These are phyloP conservation scores for Conus betulinus DNA, from an alignment of 1,140 invertebrate genomes.

Conservation along the genomic window DNA sequence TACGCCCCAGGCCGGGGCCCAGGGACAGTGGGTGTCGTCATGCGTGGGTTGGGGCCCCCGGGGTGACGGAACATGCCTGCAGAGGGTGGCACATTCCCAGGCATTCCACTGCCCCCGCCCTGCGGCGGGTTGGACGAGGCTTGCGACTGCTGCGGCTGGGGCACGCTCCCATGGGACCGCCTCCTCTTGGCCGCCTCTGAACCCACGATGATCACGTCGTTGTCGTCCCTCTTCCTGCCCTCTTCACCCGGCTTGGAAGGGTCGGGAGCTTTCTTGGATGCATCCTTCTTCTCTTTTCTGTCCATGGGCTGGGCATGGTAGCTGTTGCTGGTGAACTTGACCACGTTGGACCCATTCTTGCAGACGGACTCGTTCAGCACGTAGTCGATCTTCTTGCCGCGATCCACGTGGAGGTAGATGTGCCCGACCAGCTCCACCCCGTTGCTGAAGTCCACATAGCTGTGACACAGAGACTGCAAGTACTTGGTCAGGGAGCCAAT, in stretches of 20 bases:
- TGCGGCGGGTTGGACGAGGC: neutral
- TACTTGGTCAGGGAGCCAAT: constrained; percentile 46
- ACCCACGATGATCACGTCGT: constrained; percentile 36
- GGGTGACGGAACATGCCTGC: constrained; percentile 23
- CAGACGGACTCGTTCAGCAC: constrained; percentile 50
- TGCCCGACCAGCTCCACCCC: constrained; percentile 47
- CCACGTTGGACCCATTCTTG: constrained; percentile 44
- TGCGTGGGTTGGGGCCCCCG: constrained; percentile 18
- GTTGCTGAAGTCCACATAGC: constrained; percentile 46
- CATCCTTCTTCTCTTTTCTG: constrained; percentile 23
- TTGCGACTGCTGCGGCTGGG: neutral
- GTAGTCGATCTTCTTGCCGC: constrained; percentile 47
- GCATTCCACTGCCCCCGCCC: neutral
- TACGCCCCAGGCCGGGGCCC: neutral
- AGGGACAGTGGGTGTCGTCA: neutral
- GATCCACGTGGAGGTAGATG: constrained; percentile 48
- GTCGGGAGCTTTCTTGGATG: constrained; percentile 6
- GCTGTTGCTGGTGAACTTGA: constrained; percentile 49
- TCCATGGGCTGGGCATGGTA: constrained; percentile 47
- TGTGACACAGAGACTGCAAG: constrained; percentile 46
- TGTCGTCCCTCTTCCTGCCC: constrained; percentile 37
- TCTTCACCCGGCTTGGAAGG: constrained; percentile 21
- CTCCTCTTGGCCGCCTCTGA: constrained; percentile 3
- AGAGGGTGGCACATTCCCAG: neutral
- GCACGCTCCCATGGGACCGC: neutral